Conservation (phyloP, 1,140 invertebrate genomes). For the Berghia stephanieae region DNA sequence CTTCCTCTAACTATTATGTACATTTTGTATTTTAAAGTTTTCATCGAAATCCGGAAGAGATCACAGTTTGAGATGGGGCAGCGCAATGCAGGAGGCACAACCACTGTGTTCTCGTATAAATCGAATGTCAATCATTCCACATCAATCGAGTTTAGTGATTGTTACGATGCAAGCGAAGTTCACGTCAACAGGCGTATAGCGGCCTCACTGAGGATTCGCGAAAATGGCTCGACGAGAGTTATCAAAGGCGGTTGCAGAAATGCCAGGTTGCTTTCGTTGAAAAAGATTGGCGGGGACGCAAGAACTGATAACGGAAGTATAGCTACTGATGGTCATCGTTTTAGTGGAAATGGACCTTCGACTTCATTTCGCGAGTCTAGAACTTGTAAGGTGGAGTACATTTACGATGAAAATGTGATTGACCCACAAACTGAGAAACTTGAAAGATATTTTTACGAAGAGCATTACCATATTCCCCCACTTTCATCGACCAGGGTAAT, state of each 20-base stretch:
- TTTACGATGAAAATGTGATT: constrained; percentile 61
- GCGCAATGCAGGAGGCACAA: constrained; percentile 39
- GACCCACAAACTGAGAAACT: constrained; percentile 60
- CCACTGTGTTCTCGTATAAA: constrained; percentile 33
- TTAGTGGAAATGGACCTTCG: no score
- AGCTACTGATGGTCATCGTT: no score
- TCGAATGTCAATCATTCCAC: constrained; percentile 19
- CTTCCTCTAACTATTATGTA: constrained; percentile 71
- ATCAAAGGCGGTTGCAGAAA: no score
- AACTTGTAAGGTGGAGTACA: constrained; percentile 51
- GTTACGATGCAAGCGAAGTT: constrained; percentile 32
- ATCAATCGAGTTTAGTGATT: constrained; percentile 42
- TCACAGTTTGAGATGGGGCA: constrained; percentile 67
- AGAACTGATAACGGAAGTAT: no score
- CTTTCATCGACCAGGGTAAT: background rate
- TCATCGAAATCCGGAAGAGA: constrained; percentile 69
- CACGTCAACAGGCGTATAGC: no score
- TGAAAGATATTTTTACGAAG: constrained; percentile 59
- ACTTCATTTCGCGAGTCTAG: no score
- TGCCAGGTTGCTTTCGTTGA: no score
- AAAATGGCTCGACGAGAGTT: no score
- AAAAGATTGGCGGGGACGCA: no score
- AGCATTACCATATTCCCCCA: constrained; percentile 37
- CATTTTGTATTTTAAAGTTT: constrained; percentile 70
- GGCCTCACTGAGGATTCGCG: no score